These are phyloP conservation scores for Phalacrocorax carbo DNA, from an alignment of 2,113 vertebrate species.

Conservation along the genomic window DNA sequence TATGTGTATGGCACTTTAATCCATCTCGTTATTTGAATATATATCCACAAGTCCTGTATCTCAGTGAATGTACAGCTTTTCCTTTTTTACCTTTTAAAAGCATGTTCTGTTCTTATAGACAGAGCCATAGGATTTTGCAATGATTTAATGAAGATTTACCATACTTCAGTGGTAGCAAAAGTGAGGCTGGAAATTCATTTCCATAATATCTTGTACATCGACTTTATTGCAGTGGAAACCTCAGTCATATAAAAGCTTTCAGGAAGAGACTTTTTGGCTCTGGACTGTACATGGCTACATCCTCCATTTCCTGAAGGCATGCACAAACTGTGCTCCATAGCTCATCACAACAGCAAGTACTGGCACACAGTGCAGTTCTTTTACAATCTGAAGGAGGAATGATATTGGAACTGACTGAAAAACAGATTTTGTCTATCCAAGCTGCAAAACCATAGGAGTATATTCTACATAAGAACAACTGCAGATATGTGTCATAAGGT, in stretches of 20 bases:
- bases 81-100: not conserved
- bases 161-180: not conserved
- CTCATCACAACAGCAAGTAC: not conserved
- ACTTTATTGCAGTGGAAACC: not conserved
- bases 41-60: not conserved
- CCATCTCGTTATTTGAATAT: not conserved
- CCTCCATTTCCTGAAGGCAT: constrained; percentile 36
- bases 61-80: not conserved
- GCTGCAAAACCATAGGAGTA: not conserved
- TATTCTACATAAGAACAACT: not conserved
- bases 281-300: not conserved
- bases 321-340: constrained; percentile 24
- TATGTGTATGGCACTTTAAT: not conserved
- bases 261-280: constrained; percentile 23
- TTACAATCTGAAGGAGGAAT: not conserved
- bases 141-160: not conserved
- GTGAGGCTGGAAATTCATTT: not conserved
- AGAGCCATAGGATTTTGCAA: not conserved
- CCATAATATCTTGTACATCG: not conserved
- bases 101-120: not conserved
- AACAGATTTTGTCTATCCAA: not conserved
- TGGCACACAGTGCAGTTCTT: not conserved
- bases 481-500: not conserved
- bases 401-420: not conserved
- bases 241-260: not conserved